Evolutionary conservation across 37 sponge, comb jelly and placozoan genomes (phyloP).

Genomic region (Cladorhizidae sp.): DNA sequence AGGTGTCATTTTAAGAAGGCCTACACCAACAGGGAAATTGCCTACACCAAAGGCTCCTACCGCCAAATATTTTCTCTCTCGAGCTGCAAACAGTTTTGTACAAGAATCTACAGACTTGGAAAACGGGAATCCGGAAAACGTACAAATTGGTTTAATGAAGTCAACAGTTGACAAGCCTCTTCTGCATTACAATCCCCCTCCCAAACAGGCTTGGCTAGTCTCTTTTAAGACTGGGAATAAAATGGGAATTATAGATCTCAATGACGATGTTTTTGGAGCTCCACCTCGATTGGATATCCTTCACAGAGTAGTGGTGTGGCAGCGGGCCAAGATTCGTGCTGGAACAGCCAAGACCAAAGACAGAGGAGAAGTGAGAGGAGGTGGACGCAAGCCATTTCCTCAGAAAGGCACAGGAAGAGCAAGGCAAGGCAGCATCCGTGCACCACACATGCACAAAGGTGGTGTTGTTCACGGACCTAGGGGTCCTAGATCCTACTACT

Average conservation of each 20-base stretch:
- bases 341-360: conserved; percentile 85
- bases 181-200: conserved; percentile 46
- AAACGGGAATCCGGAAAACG: background rate
- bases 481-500: conserved; percentile 75
- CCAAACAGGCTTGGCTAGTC: conserved; percentile 66
- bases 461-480: conserved; percentile 92
- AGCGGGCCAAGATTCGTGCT: conserved; percentile 76
- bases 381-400: conserved; percentile 85
- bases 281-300: conserved; percentile 85
- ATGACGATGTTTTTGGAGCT: conserved; percentile 71
- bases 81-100: too few relatives aligned
- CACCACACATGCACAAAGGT: conserved; percentile 80
- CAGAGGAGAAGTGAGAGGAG: conserved; percentile 88
- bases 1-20: background rate
- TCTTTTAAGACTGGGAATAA: conserved; percentile 63
- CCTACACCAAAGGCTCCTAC: background rate
- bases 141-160: background rate
- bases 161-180: background rate
- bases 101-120: background rate
- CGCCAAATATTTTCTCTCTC: too few relatives aligned
- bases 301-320: conserved; percentile 89
- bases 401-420: conserved; percentile 90
- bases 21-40: background rate
- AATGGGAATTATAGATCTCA: conserved; percentile 62
- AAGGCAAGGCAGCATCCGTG: conserved; percentile 86